Percentiles rank a stretch among this genome's conserved stretches.
Conservation (phyloP, 2,797 vertebrate genomes). For the Poecilia picta region DNA sequence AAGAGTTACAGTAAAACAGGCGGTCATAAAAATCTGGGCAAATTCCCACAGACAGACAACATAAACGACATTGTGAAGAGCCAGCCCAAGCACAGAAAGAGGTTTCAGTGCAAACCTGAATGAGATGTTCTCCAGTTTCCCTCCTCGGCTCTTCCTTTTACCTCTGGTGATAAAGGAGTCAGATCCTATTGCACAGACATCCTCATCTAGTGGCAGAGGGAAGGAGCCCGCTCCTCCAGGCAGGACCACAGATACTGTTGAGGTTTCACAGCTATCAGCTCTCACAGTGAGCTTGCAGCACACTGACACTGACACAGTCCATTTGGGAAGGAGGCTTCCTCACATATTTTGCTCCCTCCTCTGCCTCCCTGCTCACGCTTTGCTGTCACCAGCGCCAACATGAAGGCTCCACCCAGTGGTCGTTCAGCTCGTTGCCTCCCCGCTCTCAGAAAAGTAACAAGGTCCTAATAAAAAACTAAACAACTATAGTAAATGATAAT, state of each 20-base stretch:
- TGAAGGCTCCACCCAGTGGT: constrained; percentile 81
- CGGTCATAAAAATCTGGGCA: constrained; percentile 24
- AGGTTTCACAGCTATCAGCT: constrained; percentile 44
- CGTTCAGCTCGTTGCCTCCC: constrained; percentile 49
- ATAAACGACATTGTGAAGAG: constrained; percentile 13
- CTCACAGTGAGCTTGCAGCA: constrained; percentile 55
- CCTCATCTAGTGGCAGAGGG: constrained; percentile 44
- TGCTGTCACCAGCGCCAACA: constrained; percentile 59
- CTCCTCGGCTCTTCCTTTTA: constrained; percentile 22
- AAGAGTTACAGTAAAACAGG: background rate
- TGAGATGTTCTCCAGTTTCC: constrained; percentile 41
- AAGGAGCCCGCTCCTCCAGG: constrained; percentile 56
- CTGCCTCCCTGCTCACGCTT: constrained; percentile 27
- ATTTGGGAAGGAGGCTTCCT: constrained; percentile 67
- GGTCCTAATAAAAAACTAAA: background rate
- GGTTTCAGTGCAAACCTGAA: constrained; percentile 52
- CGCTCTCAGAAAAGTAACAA: background rate
- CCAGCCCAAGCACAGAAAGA: constrained; percentile 8
- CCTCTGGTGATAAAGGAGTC: constrained; percentile 22
- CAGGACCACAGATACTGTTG: constrained; percentile 27
- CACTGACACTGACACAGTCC: constrained; percentile 65
- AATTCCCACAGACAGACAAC: constrained; percentile 11
- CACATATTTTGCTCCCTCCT: constrained; percentile 41
- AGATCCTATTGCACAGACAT: constrained; percentile 32
- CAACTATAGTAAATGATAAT: background rate